Percentiles rank a stretch among this genome's conserved stretches.
Evolutionary conservation across 2,797 vertebrate genomes (phyloP).

Genomic region (Antennarius maculatus): DNA sequence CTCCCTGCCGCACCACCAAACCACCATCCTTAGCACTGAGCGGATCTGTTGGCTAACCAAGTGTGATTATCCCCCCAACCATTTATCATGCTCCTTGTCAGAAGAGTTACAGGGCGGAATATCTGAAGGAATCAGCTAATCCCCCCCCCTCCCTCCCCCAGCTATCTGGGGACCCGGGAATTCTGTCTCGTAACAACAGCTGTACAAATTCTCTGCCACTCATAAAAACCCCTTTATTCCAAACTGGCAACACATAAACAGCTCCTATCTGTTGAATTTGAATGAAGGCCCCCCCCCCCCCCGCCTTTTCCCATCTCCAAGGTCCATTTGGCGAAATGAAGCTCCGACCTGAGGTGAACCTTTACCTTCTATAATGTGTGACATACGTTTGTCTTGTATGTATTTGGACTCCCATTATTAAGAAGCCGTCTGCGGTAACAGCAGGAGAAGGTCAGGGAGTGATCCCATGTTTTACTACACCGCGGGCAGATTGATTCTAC

Average conservation of each 20-base stretch:
- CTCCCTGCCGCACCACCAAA: neutral
- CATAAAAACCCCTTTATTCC: constrained; percentile 58
- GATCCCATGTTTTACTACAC: constrained; percentile 78
- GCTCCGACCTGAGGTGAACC: constrained; percentile 41
- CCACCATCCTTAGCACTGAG: constrained; percentile 61
- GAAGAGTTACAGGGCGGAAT: constrained; percentile 73
- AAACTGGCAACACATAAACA: constrained; percentile 48
- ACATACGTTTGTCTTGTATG: constrained; percentile 61
- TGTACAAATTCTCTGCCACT: constrained; percentile 61
- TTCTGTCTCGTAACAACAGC: constrained; percentile 70
- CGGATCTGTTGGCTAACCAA: constrained; percentile 78
- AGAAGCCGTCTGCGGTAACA: constrained; percentile 59
- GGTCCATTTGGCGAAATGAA: constrained; percentile 21
- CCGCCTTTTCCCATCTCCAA: constrained; percentile 18
- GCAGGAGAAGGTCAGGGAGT: constrained; percentile 76
- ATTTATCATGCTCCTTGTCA: constrained; percentile 79
- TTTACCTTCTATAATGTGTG: constrained; percentile 28
- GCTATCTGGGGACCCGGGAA: constrained; percentile 59
- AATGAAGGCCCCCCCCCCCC: constrained; percentile 18
- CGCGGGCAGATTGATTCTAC: constrained; percentile 74
- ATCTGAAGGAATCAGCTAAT: constrained; percentile 79
- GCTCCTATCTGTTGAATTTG: constrained; percentile 35
- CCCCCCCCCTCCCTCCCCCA: constrained; percentile 45
- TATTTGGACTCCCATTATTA: constrained; percentile 60
- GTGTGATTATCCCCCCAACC: constrained; percentile 77